Percentiles rank a stretch among this genome's conserved stretches.
Conservation (phyloP, 92 coral and sea anemone genomes). For the Porites divaricata region DNA sequence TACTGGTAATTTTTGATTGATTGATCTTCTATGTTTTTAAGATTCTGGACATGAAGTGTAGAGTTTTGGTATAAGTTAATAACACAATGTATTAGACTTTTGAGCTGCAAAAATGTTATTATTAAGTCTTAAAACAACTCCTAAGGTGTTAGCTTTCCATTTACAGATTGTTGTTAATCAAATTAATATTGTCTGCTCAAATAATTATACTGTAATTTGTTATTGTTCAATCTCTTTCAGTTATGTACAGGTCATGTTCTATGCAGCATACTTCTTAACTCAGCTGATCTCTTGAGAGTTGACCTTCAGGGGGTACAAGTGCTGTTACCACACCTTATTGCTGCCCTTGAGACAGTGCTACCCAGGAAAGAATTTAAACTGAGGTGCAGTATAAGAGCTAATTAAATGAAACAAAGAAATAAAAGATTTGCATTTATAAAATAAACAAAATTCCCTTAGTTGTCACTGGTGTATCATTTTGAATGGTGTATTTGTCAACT, state of each 20-base stretch:
- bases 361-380: conserved; percentile 79
- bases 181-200: not conserved
- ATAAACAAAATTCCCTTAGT: too few relatives aligned
- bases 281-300: conserved; percentile 87
- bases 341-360: conserved; percentile 91
- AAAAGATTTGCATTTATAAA: too few relatives aligned
- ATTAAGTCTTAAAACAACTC: too few relatives aligned
- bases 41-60: too few relatives aligned
- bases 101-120: too few relatives aligned
- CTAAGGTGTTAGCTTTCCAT: too few relatives aligned
- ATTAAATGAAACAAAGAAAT: not conserved
- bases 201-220: not conserved
- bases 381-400: conserved; percentile 23
- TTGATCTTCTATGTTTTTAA: too few relatives aligned
- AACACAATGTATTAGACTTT: too few relatives aligned
- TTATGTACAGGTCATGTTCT: conserved; percentile 91
- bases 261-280: conserved; percentile 92
- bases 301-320: conserved; percentile 97
- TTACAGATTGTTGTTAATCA: too few relatives aligned
- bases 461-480: too few relatives aligned
- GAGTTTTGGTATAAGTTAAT: too few relatives aligned
- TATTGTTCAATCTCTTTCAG: conserved; percentile 37
- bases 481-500: too few relatives aligned
- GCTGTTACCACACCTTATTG: conserved; percentile 86
- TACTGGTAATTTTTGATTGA: not conserved